Base-by-base conservation (phyloP, 2,888 invertebrate genomes). In the Synanthedon tipuliformis region DNA sequence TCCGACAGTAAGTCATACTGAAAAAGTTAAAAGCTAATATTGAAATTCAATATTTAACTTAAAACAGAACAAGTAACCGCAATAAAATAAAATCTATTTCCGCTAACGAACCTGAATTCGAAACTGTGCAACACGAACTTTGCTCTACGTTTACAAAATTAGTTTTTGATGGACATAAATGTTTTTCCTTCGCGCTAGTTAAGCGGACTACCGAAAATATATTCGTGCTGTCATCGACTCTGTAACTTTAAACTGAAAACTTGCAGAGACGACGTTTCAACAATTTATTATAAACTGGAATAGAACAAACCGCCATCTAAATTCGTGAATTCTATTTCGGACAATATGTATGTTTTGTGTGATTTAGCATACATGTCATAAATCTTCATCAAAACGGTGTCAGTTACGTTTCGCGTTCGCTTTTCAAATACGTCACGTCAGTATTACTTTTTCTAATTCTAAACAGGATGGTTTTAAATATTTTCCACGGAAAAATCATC, bases 171-270 rank as follows among this genome's bases (percentile, higher is more conserved):
- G 67, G 75, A 75, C 78, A 73, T 68, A 70, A 71, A 73, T 73
- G 77, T 78, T 81, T 73, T 78, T 78, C 34, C 69, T 73, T 74
- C 73, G 64, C 58, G 64, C 73, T 72, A 69, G 74, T 79, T 74
- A 75, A 68, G 68, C 58, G 59, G 62, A 63, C 62, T 60, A 69
- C 68, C 73, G 57, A 78, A 84, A 84, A 83, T 82, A 84, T 34
- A 34, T 34, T 73, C 69, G 64, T 58, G 58, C 68, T 71, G 77
- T 75, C 80, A 68, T 68, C 78, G 65, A 64, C 73, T 67, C 66
- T 57, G 78, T 75, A 84, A 84, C 76, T 73, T 75, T 74, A 82
- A 68, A 79, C 80, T 78, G 76, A 79, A 80, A 82, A 77, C 73
- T 80, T 70, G 75, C 71, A 70, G 72, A 69, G 75, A 66, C 66